Evolutionary conservation across 1,140 invertebrate species (phyloP).

Genomic region (Maconellicoccus hirsutus): DNA sequence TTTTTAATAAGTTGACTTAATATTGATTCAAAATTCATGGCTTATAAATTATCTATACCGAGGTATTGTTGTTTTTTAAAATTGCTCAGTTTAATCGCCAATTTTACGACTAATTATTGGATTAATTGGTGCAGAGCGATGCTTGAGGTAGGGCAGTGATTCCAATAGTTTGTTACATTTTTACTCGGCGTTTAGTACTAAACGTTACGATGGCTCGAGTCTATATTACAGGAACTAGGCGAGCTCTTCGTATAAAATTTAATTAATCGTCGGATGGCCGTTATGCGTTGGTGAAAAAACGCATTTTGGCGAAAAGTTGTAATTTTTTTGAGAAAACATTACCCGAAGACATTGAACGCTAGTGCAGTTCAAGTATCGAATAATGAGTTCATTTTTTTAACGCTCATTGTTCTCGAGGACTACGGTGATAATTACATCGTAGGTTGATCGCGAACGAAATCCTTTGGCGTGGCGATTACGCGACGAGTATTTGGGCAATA

Average conservation of each 20-base stretch:
- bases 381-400: background rate
- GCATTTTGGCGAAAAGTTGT: background rate
- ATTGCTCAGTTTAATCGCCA: background rate
- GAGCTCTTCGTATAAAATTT: no score
- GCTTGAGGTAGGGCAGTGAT: background rate
- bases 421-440: background rate
- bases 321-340: no score
- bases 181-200: no score
- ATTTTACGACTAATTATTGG: background rate
- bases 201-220: no score
- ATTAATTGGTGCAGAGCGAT: background rate
- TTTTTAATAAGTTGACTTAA: background rate
- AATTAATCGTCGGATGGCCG: no score
- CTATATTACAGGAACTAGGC: no score
- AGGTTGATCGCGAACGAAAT: no score
- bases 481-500: background rate
- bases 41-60: background rate
- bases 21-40: conserved; percentile 1
- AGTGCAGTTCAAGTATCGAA: background rate
- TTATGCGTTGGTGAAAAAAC: background rate
- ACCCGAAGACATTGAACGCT: background rate
- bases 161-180: background rate
- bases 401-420: background rate
- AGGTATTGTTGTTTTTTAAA: background rate
- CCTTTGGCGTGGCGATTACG: no score